Base-by-base conservation (phyloP, 30 jellyfish, hydroid and myxozoan species). In the Aurelia coerulea region DNA sequence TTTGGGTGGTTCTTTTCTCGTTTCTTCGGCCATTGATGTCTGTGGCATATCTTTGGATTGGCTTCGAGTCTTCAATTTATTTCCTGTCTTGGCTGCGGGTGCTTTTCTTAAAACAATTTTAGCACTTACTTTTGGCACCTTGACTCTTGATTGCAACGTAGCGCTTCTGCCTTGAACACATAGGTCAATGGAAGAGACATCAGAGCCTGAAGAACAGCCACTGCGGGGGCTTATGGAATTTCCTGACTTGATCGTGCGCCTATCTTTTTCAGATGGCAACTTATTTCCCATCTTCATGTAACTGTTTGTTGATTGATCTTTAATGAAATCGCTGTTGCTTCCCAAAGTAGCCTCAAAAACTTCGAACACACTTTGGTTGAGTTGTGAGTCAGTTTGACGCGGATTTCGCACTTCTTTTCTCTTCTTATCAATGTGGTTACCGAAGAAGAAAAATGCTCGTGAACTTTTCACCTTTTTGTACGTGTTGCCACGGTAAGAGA, bases 101-200 rank as follows among this genome's bases (percentile, higher is more conserved):
- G 78, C 52, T 32, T 60, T 60, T 34, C 10, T 68, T 16, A 16
- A 0, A 3, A 35, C 46, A 68, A 33, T 19, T 10, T 5, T n/a
- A 0, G 23, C 58, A 37, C 46, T 29, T 17, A 17, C 59, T 37
- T 19, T 68, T 68, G 78, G 56, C 15, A 14, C 56, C 11, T 33
- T 19, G 29, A 15, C 13, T 17, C 78, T 32, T 6, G 18, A 23
- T 15, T 68, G 52, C 15, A 68, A 14, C 4, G 19, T 37, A 4
- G 37, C 18, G 52, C 78, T 68, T 68, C 37, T 19, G 78, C 78
- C 78, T 68, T 32, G 58, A 32, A 68, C 78, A 68, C 17, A 68
- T 15, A 68, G 78, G 29, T 17, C 52, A 23, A 15, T 68, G 52
- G 46, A 33, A 16, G 52, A 37, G 52, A 33, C 13, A 37, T 68